Evolutionary conservation across 2,797 vertebrate genomes (phyloP).

Genomic region (Pseudopleuronectes americanus): DNA sequence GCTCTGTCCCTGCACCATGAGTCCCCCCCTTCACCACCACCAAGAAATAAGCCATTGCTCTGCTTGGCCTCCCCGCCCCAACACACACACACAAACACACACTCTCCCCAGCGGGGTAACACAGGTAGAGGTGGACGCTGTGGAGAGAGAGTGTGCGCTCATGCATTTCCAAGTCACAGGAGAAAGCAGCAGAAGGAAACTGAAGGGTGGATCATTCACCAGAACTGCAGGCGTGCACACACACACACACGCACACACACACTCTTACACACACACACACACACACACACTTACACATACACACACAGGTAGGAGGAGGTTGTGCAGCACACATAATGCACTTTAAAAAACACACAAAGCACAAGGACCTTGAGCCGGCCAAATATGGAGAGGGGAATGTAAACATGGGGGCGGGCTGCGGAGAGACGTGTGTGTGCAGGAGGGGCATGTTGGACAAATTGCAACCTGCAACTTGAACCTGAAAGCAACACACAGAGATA

Average conservation of each 20-base stretch:
- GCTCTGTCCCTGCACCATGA: slow-evolving; percentile 51
- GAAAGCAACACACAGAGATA: slow-evolving; percentile 28
- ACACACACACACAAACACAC: not conserved
- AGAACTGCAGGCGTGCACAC: slow-evolving; percentile 22
- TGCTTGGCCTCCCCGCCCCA: not conserved
- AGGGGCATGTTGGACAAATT: slow-evolving; percentile 59
- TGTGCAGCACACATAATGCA: slow-evolving; percentile 36
- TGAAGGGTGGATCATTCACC: slow-evolving; percentile 66
- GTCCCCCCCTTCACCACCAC: slow-evolving; percentile 68
- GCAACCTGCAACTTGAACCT: slow-evolving; percentile 80
- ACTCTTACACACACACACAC: slow-evolving; percentile 32
- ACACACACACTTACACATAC: slow-evolving; percentile 43
- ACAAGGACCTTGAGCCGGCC: slow-evolving; percentile 78
- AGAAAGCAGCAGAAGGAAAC: slow-evolving; percentile 33
- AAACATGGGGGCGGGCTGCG: slow-evolving; percentile 86
- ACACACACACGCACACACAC: slow-evolving; percentile 21
- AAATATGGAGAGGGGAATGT: slow-evolving; percentile 86
- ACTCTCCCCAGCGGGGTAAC: slow-evolving; percentile 37
- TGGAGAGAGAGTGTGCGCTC: slow-evolving; percentile 42
- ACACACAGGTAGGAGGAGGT: slow-evolving; percentile 52
- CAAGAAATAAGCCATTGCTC: slow-evolving; percentile 21
- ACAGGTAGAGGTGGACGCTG: slow-evolving; percentile 67
- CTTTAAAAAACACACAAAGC: slow-evolving; percentile 43
- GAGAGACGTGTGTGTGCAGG: slow-evolving; percentile 40
- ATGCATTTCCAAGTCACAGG: slow-evolving; percentile 48